Percentiles rank a stretch among this genome's conserved stretches.
phyloP scores from a whole-genome alignment of 37 sponge, comb jelly and placozoan species.

The Sycon ciliatum region DNA sequence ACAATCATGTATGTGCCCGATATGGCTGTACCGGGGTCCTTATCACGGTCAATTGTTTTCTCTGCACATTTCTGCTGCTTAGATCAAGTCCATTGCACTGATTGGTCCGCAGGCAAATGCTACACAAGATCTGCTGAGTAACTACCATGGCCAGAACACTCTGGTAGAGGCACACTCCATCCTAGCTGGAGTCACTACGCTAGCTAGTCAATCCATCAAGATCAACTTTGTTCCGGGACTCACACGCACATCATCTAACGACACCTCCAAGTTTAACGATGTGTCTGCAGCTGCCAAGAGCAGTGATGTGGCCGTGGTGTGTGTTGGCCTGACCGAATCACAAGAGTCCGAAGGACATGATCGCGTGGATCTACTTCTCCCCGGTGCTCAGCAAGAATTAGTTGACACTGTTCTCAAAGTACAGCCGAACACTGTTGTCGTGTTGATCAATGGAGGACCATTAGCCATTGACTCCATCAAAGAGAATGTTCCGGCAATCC shows the following conservation, averaged over 20 bases:
- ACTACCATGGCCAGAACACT: background rate
- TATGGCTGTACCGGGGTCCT: too few relatives aligned
- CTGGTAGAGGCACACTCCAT: background rate
- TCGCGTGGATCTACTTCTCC: slow-evolving; percentile 14
- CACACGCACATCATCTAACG: too few relatives aligned
- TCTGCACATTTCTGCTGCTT: too few relatives aligned
- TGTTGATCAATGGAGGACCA: slow-evolving; percentile 59
- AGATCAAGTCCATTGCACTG: background rate
- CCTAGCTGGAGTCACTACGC: background rate
- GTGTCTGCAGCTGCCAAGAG: too few relatives aligned
- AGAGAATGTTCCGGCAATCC: slow-evolving; percentile 25
- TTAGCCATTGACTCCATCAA: slow-evolving; percentile 21
- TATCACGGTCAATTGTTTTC: too few relatives aligned
- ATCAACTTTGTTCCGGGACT: too few relatives aligned
- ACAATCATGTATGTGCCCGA: too few relatives aligned
- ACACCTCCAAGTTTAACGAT: too few relatives aligned
- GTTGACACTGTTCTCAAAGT: slow-evolving; percentile 19
- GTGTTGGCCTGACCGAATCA: background rate
- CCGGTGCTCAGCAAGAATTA: slow-evolving; percentile 42
- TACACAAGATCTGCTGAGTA: background rate
- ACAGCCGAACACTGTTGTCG: slow-evolving; percentile 29
- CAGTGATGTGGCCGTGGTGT: background rate
- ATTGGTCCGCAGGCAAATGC: slow-evolving; percentile 9
- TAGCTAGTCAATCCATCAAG: too few relatives aligned
- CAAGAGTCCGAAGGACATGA: background rate